Conservation (phyloP, 2,888 invertebrate species). For the Dugesia japonica region DNA sequence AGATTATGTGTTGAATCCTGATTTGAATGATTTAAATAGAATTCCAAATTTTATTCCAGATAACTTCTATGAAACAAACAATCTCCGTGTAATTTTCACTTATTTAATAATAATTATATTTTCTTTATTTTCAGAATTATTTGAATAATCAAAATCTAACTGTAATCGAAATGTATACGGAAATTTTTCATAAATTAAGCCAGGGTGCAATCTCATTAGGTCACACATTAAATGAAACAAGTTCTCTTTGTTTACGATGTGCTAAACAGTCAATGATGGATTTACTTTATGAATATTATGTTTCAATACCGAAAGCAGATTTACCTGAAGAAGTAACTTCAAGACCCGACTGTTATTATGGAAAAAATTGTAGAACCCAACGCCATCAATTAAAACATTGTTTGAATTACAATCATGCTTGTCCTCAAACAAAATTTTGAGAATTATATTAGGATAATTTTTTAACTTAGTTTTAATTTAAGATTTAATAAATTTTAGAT, state of each 20-base stretch:
- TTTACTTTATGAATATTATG: constrained; percentile 41
- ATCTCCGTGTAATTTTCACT: too few relatives aligned
- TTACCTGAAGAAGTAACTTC: constrained; percentile 38
- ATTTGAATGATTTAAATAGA: too few relatives aligned
- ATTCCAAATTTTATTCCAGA: too few relatives aligned
- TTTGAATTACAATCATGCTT: constrained; percentile 41
- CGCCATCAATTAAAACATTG: constrained; percentile 42
- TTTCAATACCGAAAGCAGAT: constrained; percentile 40
- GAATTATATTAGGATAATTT: too few relatives aligned
- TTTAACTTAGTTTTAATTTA: too few relatives aligned
- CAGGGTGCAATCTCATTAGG: constrained; percentile 37
- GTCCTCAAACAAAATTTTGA: constrained; percentile 39
- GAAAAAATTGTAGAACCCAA: constrained; percentile 45
- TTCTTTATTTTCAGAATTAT: constrained; percentile 38
- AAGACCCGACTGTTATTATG: constrained; percentile 45
- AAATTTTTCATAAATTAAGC: constrained; percentile 39
- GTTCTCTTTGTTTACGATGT: constrained; percentile 41
- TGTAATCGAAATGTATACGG: constrained; percentile 39
- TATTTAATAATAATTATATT: too few relatives aligned
- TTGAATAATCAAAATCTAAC: constrained; percentile 38
- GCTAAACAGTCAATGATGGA: constrained; percentile 40
- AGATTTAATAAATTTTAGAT: too few relatives aligned
- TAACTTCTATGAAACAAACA: too few relatives aligned
- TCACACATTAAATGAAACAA: background rate
- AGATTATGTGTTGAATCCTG: too few relatives aligned